Evolutionary conservation across 2,113 vertebrate species (phyloP), one percentile per base, ranked within the genome.

Genomic region (Diadophis punctatus): DNA sequence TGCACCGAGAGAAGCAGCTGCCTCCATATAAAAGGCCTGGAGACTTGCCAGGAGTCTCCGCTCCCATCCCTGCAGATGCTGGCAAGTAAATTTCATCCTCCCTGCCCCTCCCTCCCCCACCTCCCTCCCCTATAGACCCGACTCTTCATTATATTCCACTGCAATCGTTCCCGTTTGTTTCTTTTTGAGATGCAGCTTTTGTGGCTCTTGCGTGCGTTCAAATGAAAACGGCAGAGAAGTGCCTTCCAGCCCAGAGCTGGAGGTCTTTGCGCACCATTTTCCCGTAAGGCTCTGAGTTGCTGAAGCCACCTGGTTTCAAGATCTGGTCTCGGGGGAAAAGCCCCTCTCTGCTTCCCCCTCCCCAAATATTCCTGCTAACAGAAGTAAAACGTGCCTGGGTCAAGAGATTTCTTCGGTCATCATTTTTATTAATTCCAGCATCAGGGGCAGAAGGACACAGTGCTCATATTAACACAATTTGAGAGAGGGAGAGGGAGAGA

Each of bases 171-270:
- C n/a, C 11, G 10, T 74, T 53, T 91, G 88, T 0, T 90, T 23
- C 22, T 87, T 60, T 1, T 88, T 39, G 3, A 7, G 56, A 68
- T 8, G 25, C 2, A 80, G 27, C 12, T 52, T 46, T 25, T 87
- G 58, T 34, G 0, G 3, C 23, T 86, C 9, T 53, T 16, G n/a
- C 0, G 14, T 0, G 3, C 39, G 1, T 0, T 22, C 14, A 0
- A 0, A 34, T 30, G 14, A 20, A 63, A 30, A 25, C 1, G 43
- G 43, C 48, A 49, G 25, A 34, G 12, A 92, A 89, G 84, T 34
- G 18, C 8, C 9, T 58, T 89, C 87, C 52, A 85, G 68, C 4
- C 43, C 49, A 48, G 60, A 48, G 14, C 87, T 23, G 9, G 80
- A 9, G 55, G 2, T 25, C 9, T 22, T 56, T 34, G 87, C 30